A percentile compares a stretch with the other conserved stretches of the same genome.
These are phyloP conservation scores for Heterotilapia buettikoferi DNA, from an alignment of 2,113 vertebrate species.

Conservation along the genomic window DNA sequence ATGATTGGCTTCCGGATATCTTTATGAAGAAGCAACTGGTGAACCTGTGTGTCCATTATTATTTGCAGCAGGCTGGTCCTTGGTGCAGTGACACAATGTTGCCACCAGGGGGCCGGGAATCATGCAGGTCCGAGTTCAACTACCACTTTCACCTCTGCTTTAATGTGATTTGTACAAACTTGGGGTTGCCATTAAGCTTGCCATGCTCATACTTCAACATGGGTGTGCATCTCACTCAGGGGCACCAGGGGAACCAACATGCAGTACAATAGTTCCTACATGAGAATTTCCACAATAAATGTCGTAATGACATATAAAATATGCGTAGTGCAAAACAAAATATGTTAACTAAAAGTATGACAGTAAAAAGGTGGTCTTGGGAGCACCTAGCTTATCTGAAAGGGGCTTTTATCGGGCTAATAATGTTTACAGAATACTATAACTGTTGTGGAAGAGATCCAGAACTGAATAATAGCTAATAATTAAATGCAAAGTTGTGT, in stretches of 20 bases:
- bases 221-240: neutral
- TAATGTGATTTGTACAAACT: neutral
- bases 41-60: neutral
- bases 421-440: neutral
- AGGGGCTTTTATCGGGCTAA: neutral
- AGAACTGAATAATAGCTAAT: neutral
- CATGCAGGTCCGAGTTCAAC: neutral
- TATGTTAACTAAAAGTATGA: neutral
- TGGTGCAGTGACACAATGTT: neutral
- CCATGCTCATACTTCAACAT: neutral
- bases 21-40: neutral
- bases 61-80: neutral
- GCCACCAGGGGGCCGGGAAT: neutral
- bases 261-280: neutral
- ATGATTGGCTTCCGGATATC: neutral
- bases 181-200: neutral
- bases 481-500: neutral
- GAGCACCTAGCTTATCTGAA: neutral
- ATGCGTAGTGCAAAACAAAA: neutral
- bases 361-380: neutral
- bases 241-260: neutral
- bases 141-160: neutral
- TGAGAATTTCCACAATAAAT: neutral
- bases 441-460: neutral
- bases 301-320: neutral